Evolutionary conservation across 2,113 vertebrate genomes (phyloP).

Genomic region (Columba janthina): DNA sequence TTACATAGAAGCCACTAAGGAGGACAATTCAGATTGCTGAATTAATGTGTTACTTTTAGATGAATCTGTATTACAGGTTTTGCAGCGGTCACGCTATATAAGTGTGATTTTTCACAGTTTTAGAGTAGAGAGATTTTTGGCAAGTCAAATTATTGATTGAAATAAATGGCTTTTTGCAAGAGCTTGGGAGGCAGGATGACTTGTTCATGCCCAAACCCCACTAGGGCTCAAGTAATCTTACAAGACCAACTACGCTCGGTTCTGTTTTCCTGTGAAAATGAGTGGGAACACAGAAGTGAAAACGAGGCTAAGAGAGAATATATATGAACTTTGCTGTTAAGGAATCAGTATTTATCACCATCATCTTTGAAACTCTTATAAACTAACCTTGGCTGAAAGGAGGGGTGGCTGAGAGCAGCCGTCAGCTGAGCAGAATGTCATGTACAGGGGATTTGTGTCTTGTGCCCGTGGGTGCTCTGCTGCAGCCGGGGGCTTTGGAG

Average conservation of each 20-base stretch:
- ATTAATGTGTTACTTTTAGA: neutral
- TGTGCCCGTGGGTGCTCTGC: accelerated
- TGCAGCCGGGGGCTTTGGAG: neutral
- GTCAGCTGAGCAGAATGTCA: neutral
- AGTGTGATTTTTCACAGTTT: neutral
- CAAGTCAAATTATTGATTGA: neutral
- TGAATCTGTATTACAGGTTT: neutral
- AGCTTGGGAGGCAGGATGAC: neutral
- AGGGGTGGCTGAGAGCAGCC: neutral
- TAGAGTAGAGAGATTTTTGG: neutral
- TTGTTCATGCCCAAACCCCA: neutral
- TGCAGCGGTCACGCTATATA: neutral
- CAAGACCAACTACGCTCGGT: neutral
- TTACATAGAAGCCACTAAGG: neutral
- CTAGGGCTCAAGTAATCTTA: neutral
- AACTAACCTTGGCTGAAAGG: neutral
- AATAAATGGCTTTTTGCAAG: neutral
- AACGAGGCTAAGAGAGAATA: neutral
- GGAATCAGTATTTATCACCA: neutral
- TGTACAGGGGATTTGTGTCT: neutral
- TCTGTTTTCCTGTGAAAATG: neutral
- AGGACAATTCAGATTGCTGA: neutral
- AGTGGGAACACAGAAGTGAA: neutral
- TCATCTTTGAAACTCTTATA: neutral
- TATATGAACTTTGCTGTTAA: neutral